A percentile compares a stretch with the other conserved stretches of the same genome.
phyloP scores from a whole-genome alignment of 2,113 vertebrate genomes.

The Stigmatopora argus region DNA sequence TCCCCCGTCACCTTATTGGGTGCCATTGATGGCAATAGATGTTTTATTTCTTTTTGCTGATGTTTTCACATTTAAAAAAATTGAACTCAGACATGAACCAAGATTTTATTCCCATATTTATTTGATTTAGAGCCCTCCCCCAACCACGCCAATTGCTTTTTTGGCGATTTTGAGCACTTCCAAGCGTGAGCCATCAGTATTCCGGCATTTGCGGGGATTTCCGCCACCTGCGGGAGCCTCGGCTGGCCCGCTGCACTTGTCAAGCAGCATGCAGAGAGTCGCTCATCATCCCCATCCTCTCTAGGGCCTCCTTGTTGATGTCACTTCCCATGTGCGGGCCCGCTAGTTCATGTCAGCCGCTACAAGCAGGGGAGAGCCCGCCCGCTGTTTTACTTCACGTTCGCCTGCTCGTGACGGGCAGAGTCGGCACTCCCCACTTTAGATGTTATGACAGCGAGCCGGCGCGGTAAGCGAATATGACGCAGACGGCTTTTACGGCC shows the following conservation, averaged over 20 bases:
- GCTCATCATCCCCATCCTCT: slow-evolving; percentile 80
- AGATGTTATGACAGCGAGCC: slow-evolving; percentile 60
- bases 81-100: not conserved
- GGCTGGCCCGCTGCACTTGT: slow-evolving; percentile 74
- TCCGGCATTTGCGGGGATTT: not conserved
- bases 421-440: slow-evolving; percentile 20
- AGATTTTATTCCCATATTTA: not conserved
- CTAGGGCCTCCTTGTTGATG: slow-evolving; percentile 78
- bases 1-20: no score
- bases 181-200: not conserved
- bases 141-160: not conserved
- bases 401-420: slow-evolving; percentile 52
- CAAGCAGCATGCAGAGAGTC: slow-evolving; percentile 78
- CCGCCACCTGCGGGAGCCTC: slow-evolving; percentile 33
- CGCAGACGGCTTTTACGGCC: slow-evolving; percentile 56
- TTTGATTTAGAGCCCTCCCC: not conserved
- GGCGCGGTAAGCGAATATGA: slow-evolving; percentile 61
- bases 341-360: slow-evolving; percentile 67
- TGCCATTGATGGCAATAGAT: no score
- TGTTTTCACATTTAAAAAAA: not conserved
- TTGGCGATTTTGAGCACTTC: slow-evolving; percentile 19
- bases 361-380: slow-evolving; percentile 47
- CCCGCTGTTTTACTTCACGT: slow-evolving; percentile 67
- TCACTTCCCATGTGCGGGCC: slow-evolving; percentile 74
- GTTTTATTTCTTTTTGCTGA: not conserved